A percentile compares a stretch with the other conserved stretches of the same genome.
Evolutionary conservation across 2,888 invertebrate species (phyloP).

Genomic region (Lamellibrachia columna): DNA sequence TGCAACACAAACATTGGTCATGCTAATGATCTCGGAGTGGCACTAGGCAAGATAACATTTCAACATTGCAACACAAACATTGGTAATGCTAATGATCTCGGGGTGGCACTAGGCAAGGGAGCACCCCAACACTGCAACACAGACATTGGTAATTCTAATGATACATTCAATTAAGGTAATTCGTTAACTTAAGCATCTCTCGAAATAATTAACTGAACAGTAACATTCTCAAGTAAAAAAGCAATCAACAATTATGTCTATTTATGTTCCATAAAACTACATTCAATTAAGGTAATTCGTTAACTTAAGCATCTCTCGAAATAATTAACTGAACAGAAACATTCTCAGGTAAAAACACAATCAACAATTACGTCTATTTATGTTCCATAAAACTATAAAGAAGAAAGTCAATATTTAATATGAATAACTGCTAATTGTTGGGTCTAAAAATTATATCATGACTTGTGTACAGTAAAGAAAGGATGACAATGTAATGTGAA

Average conservation of each 20-base stretch:
- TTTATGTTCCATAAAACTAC: background rate
- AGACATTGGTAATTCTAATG: too few species aligned
- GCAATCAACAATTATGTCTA: background rate
- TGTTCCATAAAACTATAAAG: background rate
- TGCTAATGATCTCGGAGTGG: background rate
- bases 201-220: too few species aligned
- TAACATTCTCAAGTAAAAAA: too few species aligned
- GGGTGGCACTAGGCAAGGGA: background rate
- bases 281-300: background rate
- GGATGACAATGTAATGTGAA: background rate
- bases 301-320: background rate
- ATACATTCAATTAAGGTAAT: background rate
- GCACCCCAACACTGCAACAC: too few species aligned
- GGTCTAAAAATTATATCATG: background rate
- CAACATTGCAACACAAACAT: too few species aligned
- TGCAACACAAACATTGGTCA: background rate
- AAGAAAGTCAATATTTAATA: background rate
- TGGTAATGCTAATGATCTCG: background rate
- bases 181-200: background rate
- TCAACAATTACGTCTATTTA: background rate
- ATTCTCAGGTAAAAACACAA: too few species aligned
- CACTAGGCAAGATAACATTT: background rate
- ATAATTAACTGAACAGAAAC: too few species aligned
- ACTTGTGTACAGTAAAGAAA: background rate
- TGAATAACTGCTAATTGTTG: background rate